A percentile compares a stretch with the other conserved stretches of the same genome.
Evolutionary conservation across 2,888 invertebrate species (phyloP).

Genomic region (Epistrophe grossulariae): DNA sequence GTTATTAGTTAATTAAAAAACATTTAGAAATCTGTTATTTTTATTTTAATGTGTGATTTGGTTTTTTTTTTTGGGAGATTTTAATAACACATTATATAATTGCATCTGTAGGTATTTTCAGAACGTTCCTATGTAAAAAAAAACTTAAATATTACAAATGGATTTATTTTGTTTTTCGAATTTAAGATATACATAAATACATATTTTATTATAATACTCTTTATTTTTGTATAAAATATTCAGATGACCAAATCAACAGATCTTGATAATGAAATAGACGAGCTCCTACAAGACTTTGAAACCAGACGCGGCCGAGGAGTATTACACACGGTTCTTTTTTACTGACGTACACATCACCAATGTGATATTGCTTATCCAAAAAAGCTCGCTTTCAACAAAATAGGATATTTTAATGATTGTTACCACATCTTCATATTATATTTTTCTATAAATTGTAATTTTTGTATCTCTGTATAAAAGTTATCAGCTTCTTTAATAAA

Average conservation of each 20-base stretch:
- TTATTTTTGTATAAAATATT: constrained; percentile 1
- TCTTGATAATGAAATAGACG: constrained; percentile 98
- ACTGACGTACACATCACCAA: constrained; percentile 86
- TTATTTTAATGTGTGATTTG: no score
- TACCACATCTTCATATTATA: constrained; percentile 67
- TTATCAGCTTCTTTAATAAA: constrained; percentile 57
- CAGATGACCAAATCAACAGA: constrained; percentile 93
- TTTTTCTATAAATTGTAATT: constrained; percentile 72
- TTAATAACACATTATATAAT: no score
- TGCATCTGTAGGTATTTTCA: no score
- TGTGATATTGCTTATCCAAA: constrained; percentile 18
- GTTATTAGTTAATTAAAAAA: no score
- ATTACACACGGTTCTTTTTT: constrained; percentile 97
- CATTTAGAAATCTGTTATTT: no score
- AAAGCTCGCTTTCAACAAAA: constrained; percentile 42
- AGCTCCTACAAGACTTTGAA: constrained; percentile 97
- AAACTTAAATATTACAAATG: no score
- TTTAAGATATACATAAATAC: no score
- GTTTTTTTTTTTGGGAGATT: no score
- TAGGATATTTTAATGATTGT: constrained; percentile 60
- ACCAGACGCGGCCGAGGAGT: constrained; percentile 93
- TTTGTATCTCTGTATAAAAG: constrained; percentile 68
- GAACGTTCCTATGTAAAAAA: no score
- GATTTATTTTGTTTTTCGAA: no score
- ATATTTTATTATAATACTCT: no score